These are phyloP conservation scores for Aphidius gifuensis DNA, from an alignment of 1,140 invertebrate genomes.

Conservation along the genomic window DNA sequence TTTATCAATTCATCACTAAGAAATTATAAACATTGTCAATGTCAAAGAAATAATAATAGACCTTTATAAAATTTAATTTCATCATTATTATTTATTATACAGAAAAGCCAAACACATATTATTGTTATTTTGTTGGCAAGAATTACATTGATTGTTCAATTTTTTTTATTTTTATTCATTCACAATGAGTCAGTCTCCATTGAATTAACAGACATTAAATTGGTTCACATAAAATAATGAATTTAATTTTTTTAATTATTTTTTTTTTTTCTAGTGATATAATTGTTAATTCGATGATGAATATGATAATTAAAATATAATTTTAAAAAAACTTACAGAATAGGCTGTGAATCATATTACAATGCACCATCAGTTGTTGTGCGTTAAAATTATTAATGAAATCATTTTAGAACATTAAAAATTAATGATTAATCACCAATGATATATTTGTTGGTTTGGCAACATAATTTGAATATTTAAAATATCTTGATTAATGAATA, in stretches of 20 bases:
- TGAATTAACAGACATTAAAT: constrained; percentile 26
- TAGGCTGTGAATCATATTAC: constrained; percentile 44
- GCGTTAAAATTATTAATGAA: constrained; percentile 15
- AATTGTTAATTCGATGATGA: constrained; percentile 8
- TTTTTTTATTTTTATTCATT: constrained; percentile 31
- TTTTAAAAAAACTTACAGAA: constrained; percentile 43
- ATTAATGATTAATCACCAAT: constrained; percentile 11
- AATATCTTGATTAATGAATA: no score
- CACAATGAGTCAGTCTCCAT: constrained; percentile 28
- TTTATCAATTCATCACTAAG: no score
- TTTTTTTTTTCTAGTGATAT: constrained; percentile 4
- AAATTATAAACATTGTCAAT: no score
- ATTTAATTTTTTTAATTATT: constrained; percentile 7
- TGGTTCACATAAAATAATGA: constrained; percentile 25
- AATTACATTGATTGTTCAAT: constrained; percentile 4
- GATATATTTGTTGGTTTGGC: constrained; percentile 1
- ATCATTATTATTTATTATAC: no score
- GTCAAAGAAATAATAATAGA: no score
- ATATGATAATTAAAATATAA: constrained; percentile 20
- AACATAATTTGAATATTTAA: not conserved
- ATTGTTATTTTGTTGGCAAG: constrained; percentile 44
- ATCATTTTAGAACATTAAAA: constrained; percentile 24
- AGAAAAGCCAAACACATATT: constrained; percentile 28
- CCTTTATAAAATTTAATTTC: no score
- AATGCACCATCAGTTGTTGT: constrained; percentile 29